Evolutionary conservation across 2,113 vertebrate genomes (phyloP).

Genomic region (Promerops cafer): DNA sequence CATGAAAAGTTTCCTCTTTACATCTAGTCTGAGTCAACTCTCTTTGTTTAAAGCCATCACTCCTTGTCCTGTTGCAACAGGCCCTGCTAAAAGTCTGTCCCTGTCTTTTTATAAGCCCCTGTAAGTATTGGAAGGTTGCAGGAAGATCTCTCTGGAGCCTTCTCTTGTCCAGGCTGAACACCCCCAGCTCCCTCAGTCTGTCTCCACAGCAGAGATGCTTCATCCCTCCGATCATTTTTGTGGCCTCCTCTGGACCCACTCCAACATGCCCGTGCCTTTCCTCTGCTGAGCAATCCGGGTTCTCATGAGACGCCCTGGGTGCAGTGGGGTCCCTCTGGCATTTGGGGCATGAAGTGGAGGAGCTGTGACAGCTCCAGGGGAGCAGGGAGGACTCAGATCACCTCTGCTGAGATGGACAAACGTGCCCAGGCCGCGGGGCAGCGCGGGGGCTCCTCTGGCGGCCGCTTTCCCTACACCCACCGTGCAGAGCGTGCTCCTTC

Average conservation of each 20-base stretch:
- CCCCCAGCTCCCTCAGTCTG: not conserved
- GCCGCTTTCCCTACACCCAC: not conserved
- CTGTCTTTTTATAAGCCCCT: not conserved
- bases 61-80: not conserved
- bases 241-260: not conserved
- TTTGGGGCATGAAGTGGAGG: not conserved
- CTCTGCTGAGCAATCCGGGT: not conserved
- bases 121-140: fast-evolving
- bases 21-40: not conserved
- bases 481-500: not conserved
- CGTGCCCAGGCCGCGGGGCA: fast-evolving
- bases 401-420: not conserved
- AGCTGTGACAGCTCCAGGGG: not conserved
- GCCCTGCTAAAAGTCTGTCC: not conserved
- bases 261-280: fast-evolving
- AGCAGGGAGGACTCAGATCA: not conserved
- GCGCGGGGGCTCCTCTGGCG: fast-evolving
- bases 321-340: not conserved
- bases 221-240: fast-evolving
- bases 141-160: not conserved
- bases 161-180: not conserved
- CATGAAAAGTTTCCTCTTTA: not conserved
- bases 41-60: not conserved
- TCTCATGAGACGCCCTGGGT: not conserved
- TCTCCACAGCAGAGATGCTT: not conserved